These are phyloP conservation scores for Bombycilla garrulus DNA, from an alignment of 2,113 vertebrate species.

Conservation along the genomic window DNA sequence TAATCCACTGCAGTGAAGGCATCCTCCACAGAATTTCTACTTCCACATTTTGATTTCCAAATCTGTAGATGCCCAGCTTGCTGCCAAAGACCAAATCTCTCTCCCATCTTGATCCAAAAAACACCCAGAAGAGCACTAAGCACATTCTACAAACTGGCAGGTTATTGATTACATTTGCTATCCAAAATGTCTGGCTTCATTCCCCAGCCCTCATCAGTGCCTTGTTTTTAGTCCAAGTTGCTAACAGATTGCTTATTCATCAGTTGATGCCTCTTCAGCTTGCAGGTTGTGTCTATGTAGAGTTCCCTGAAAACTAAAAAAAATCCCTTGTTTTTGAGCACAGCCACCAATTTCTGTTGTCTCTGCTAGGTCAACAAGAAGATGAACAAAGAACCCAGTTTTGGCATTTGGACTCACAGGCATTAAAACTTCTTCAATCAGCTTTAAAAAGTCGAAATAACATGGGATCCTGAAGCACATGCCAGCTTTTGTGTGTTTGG, in stretches of 20 bases:
- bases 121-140: neutral
- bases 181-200: conserved; percentile 36
- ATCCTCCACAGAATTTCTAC: neutral
- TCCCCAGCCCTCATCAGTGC: neutral
- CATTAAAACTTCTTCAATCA: neutral
- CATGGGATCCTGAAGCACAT: neutral
- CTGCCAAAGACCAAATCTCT: conserved; percentile 30
- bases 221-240: conserved; percentile 1
- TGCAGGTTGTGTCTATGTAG: neutral
- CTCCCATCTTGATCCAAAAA: conserved; percentile 24
- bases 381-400: neutral
- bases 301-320: neutral
- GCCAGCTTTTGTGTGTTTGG: neutral
- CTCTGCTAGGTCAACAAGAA: neutral
- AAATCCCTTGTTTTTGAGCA: neutral
- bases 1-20: neutral
- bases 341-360: neutral
- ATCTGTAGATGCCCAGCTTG: neutral
- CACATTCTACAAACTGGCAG: neutral
- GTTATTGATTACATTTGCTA: conserved; percentile 24
- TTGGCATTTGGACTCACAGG: neutral
- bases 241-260: conserved; percentile 35
- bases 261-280: neutral
- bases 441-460: neutral
- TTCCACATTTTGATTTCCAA: conserved; percentile 16